Conservation (phyloP, 2,888 invertebrate species). For the Biston stratarius region DNA sequence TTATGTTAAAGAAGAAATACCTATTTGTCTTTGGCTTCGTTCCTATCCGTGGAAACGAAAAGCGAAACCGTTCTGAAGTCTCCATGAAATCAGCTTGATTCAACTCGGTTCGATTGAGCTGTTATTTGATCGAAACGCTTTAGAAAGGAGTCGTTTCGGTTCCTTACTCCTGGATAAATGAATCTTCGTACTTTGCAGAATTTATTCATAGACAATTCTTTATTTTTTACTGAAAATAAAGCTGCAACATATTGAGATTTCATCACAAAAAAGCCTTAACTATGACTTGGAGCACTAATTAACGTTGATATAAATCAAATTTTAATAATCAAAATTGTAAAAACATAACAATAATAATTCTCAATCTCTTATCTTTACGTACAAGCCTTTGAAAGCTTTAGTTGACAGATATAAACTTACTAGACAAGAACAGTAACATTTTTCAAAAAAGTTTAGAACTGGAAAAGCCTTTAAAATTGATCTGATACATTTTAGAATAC, state of each 20-base stretch:
- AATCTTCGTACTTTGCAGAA: not conserved
- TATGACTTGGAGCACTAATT: not conserved
- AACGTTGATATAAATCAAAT: too few species aligned
- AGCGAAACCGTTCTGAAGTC: conserved; percentile 45
- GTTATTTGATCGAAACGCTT: conserved; percentile 48
- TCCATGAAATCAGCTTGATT: conserved; percentile 53
- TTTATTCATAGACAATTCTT: not conserved
- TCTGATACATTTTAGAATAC: too few species aligned
- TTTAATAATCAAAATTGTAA: too few species aligned
- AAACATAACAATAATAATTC: too few species aligned
- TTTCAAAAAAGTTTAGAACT: too few species aligned
- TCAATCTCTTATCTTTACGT: too few species aligned
- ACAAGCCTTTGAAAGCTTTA: too few species aligned
- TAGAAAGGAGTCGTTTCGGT: conserved; percentile 41
- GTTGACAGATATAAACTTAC: too few species aligned
- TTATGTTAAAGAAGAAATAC: conserved; percentile 27
- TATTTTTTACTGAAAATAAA: not conserved
- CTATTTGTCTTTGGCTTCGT: conserved; percentile 30
- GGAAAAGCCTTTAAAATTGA: too few species aligned
- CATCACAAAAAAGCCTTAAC: not conserved
- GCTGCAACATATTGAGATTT: not conserved
- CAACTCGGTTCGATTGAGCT: conserved; percentile 48
- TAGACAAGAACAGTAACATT: too few species aligned
- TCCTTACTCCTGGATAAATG: conserved; percentile 18
- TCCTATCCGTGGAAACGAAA: conserved; percentile 46